phyloP scores from a whole-genome alignment of 2,113 vertebrate genomes.

The Zingel zingel region DNA sequence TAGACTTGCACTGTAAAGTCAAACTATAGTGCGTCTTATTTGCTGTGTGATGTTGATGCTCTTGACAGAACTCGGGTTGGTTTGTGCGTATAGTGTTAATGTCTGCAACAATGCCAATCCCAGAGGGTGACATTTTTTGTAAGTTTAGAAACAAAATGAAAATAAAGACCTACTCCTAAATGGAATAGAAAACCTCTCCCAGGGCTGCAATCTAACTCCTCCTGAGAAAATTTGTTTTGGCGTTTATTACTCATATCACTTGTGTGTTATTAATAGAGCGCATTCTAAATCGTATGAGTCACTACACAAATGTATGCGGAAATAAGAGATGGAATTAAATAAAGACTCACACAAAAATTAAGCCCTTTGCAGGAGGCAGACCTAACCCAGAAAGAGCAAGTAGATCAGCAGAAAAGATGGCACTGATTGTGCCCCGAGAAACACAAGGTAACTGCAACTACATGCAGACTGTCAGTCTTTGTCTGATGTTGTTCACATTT shows the following conservation, averaged over 20 bases:
- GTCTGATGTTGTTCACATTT: background rate
- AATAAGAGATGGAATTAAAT: background rate
- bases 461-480: background rate
- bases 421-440: background rate
- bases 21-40: slow-evolving; percentile 14
- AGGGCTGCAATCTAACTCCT: slow-evolving; percentile 12
- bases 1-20: slow-evolving; percentile 26
- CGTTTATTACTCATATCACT: slow-evolving; percentile 11
- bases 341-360: background rate
- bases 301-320: background rate
- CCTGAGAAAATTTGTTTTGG: background rate
- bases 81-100: slow-evolving; percentile 4
- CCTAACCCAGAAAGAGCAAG: background rate
- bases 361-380: background rate
- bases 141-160: slow-evolving; percentile 17
- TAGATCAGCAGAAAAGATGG: background rate
- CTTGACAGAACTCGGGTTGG: background rate
- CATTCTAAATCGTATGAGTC: background rate
- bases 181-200: slow-evolving; percentile 13
- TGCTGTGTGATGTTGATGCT: background rate
- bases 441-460: background rate
- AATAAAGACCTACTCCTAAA: slow-evolving; percentile 15
- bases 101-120: background rate
- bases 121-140: background rate
- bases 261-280: slow-evolving; percentile 8